Evolutionary conservation across 2,113 vertebrate species (phyloP).

Genomic region (Hydrochoerus hydrochaeris): DNA sequence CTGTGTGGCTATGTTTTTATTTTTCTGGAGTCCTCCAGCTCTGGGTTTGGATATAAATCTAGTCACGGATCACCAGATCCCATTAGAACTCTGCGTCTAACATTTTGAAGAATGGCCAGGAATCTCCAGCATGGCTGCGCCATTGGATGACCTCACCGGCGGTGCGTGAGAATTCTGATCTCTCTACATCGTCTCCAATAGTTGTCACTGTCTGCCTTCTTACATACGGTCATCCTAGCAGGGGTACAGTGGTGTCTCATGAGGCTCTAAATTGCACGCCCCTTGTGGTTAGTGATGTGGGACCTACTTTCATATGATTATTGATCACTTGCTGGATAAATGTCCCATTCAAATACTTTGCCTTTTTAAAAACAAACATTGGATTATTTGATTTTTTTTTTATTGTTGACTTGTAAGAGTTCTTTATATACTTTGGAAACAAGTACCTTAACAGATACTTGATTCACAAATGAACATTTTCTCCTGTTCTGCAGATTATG

Average conservation of each 20-base stretch:
- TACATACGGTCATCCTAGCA: neutral
- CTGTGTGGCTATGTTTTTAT: neutral
- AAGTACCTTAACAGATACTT: neutral
- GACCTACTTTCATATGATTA: neutral
- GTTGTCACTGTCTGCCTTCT: neutral
- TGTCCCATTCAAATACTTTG: neutral
- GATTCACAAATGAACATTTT: conserved; percentile 2
- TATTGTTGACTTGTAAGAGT: neutral
- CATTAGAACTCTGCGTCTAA: neutral
- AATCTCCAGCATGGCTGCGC: neutral
- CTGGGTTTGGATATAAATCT: neutral
- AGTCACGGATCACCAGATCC: neutral
- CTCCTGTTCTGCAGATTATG: neutral
- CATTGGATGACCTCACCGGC: neutral
- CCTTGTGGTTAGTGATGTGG: neutral
- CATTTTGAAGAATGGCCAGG: neutral
- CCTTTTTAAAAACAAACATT: neutral
- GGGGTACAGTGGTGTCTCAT: neutral
- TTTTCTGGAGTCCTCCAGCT: neutral
- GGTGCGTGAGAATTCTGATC: neutral
- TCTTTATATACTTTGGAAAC: conserved; percentile 2
- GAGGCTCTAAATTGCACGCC: neutral
- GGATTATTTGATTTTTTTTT: neutral
- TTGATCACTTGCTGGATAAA: neutral
- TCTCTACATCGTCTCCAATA: neutral